Conservation (phyloP, 2,113 vertebrate genomes). For the Pionites leucogaster region DNA sequence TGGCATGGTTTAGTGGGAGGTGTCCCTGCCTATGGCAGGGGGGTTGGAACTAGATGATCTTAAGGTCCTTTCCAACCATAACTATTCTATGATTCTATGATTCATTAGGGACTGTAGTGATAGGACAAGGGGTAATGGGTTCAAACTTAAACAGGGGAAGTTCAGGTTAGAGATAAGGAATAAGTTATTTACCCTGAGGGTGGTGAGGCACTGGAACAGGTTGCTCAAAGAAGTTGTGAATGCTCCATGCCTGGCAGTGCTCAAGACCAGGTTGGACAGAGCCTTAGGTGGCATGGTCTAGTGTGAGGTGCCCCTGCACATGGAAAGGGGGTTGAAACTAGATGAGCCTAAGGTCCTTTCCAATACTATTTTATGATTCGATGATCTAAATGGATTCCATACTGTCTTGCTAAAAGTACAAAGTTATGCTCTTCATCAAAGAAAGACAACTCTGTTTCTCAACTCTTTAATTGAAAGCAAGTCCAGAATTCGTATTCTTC, state of each 20-base stretch:
- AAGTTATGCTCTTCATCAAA: not conserved
- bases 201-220: not conserved
- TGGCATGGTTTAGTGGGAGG: too few relatives aligned
- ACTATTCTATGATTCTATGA: too few relatives aligned
- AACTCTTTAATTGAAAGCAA: not conserved
- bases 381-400: not conserved
- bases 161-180: not conserved
- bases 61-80: too few relatives aligned
- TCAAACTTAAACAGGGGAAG: not conserved
- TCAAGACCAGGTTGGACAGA: not conserved
- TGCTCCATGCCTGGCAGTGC: not conserved
- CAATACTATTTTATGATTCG: not conserved
- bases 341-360: not conserved
- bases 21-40: too few relatives aligned
- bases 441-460: rapidly evolving
- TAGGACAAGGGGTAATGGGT: not conserved
- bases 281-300: not conserved
- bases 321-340: not conserved
- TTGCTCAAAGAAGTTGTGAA: not conserved
- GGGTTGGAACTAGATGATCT: too few relatives aligned
- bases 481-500: not conserved
- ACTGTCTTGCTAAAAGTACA: not conserved
- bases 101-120: not conserved
- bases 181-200: not conserved
- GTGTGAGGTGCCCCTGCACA: not conserved